Evolutionary conservation across 2,113 vertebrate genomes (phyloP).

Genomic region (Odontophorus gujanensis): DNA sequence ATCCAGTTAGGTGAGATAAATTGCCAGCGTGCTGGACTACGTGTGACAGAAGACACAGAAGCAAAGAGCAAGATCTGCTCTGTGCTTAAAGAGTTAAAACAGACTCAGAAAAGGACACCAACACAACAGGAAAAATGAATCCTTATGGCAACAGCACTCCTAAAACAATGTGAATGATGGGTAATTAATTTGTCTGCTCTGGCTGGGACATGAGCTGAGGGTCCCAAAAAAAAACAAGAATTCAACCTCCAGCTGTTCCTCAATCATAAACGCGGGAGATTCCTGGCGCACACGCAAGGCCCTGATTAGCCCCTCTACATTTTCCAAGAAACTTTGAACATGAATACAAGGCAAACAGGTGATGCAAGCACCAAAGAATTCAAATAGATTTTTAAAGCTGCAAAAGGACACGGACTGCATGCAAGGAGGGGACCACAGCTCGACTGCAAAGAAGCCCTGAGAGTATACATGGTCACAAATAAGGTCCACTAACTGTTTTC

Average conservation of each 20-base stretch:
- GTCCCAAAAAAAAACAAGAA: neutral
- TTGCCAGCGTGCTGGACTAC: neutral
- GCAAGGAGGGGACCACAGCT: neutral
- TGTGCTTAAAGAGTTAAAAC: neutral
- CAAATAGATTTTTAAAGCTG: slow-evolving; percentile 9
- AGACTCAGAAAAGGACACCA: neutral
- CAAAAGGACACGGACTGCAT: neutral
- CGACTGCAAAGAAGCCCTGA: neutral
- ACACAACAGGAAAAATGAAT: slow-evolving; percentile 12
- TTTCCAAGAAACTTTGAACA: slow-evolving; percentile 55
- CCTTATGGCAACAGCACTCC: neutral
- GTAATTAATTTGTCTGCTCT: slow-evolving; percentile 28
- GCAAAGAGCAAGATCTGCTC: neutral
- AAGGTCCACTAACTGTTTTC: neutral
- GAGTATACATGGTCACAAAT: neutral
- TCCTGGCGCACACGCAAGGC: slow-evolving; percentile 1
- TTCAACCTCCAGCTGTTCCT: slow-evolving; percentile 32
- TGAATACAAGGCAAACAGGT: slow-evolving; percentile 66
- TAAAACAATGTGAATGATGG: neutral
- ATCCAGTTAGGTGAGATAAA: neutral
- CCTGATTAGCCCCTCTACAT: slow-evolving; percentile 50
- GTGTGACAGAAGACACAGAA: neutral
- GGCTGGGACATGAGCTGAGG: neutral
- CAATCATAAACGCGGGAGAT: slow-evolving; percentile 38
- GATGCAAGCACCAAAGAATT: slow-evolving; percentile 64